phyloP scores from a whole-genome alignment of 35 echinoderm and acorn worm genomes.

The Acanthaster planci region DNA sequence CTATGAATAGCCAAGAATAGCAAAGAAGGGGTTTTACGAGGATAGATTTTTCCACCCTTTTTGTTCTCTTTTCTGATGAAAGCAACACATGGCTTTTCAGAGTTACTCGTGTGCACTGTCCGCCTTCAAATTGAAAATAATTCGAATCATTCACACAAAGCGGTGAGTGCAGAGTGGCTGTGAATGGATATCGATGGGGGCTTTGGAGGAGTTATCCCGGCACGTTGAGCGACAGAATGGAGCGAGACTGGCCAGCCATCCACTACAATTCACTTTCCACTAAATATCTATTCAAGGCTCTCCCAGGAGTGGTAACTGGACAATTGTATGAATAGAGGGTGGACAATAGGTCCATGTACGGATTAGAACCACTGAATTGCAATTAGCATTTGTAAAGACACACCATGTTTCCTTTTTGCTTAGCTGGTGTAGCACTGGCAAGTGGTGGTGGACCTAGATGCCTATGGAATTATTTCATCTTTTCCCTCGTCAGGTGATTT shows the following conservation, averaged over 20 bases:
- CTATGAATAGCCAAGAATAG: not conserved
- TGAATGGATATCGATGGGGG: conserved; percentile 30
- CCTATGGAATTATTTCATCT: no score
- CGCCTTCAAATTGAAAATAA: conserved; percentile 23
- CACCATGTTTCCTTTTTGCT: no score
- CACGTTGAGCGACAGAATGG: not conserved
- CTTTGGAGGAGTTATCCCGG: conserved; percentile 4
- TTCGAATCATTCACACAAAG: not conserved
- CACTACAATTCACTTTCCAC: conserved; percentile 18
- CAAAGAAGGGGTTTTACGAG: conserved; percentile 1
- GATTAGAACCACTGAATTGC: conserved; percentile 12
- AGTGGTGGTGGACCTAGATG: no score
- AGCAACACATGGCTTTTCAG: conserved; percentile 31
- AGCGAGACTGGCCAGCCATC: not conserved
- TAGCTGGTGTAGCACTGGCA: no score
- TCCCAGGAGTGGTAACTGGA: not conserved
- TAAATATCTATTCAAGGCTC: not conserved
- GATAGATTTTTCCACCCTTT: not conserved
- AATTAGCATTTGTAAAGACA: conserved; percentile 21
- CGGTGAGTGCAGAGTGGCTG: not conserved
- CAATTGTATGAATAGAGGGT: conserved; percentile 7
- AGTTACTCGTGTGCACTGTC: conserved; percentile 11
- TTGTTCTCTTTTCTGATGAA: conserved; percentile 18
- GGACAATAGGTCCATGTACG: not conserved
- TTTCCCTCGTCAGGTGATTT: no score